Evolutionary conservation across 2,113 vertebrate genomes (phyloP).

Genomic region (Hemiprocne comata): DNA sequence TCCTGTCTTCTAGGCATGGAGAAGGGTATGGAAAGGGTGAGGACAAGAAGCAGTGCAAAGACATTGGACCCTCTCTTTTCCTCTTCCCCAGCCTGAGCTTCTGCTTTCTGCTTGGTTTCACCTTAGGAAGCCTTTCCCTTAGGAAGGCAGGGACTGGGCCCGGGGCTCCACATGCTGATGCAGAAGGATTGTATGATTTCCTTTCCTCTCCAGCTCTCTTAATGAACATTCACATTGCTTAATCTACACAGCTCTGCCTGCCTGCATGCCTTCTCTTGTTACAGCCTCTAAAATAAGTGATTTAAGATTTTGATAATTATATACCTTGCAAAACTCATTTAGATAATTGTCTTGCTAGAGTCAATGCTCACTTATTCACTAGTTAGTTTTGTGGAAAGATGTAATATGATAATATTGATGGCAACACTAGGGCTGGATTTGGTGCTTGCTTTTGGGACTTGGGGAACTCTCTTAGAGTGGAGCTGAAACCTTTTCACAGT

Average conservation of each 20-base stretch:
- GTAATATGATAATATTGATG: neutral
- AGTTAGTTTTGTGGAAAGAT: neutral
- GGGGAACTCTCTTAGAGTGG: neutral
- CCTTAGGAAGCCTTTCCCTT: too few relatives aligned
- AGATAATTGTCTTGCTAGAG: neutral
- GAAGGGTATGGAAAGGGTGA: neutral
- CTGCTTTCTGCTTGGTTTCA: neutral
- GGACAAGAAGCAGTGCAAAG: neutral
- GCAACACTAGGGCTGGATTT: neutral
- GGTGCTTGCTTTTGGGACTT: neutral
- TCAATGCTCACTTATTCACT: neutral
- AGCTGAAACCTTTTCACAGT: neutral
- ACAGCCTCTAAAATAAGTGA: conserved; percentile 2
- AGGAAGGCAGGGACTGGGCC: neutral
- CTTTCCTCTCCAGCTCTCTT: neutral
- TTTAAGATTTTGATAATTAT: conserved; percentile 25
- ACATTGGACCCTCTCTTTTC: neutral
- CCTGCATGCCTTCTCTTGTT: conserved; percentile 18
- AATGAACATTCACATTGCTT: neutral
- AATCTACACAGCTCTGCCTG: neutral
- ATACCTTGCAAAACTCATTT: neutral
- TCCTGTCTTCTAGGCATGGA: neutral
- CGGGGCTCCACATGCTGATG: neutral
- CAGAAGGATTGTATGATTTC: neutral
- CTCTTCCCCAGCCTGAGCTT: neutral